A percentile compares a stretch with the other conserved stretches of the same genome.
These are phyloP conservation scores for Sardina pilchardus DNA, from an alignment of 2,113 vertebrate genomes.

Conservation along the genomic window DNA sequence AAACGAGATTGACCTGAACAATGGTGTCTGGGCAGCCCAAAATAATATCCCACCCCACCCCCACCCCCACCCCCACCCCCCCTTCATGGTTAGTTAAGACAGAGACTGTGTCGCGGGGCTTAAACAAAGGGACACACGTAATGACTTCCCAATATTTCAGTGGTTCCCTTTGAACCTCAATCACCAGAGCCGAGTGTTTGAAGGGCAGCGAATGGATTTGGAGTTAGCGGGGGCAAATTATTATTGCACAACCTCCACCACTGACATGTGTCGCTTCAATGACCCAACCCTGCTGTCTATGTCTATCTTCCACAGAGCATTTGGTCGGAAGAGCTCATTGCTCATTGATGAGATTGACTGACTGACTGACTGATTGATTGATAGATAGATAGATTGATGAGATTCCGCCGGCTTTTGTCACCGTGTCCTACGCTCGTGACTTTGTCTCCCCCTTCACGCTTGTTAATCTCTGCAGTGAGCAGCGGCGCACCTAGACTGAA, in stretches of 20 bases:
- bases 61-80: not conserved
- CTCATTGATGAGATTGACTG: not conserved
- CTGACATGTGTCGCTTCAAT: not conserved
- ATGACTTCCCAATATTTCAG: not conserved
- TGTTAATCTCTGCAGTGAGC: not conserved
- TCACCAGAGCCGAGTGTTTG: not conserved
- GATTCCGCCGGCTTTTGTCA: not conserved
- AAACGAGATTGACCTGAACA: not conserved
- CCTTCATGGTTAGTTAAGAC: not conserved
- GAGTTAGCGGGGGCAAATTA: not conserved
- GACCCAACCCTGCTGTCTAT: not conserved
- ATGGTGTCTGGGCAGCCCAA: not conserved
- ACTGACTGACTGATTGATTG: not conserved
- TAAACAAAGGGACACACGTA: not conserved
- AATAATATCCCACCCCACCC: not conserved
- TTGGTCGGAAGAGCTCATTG: not conserved
- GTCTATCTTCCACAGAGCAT: not conserved
- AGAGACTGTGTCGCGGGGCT: not conserved
- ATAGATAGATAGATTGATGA: not conserved
- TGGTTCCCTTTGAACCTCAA: not conserved
- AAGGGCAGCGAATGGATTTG: not conserved
- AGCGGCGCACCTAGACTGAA: not conserved
- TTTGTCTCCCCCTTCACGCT: no score
- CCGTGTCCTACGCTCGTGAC: no score
- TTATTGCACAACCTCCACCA: not conserved